Evolutionary conservation across 2,888 invertebrate species (phyloP).

Genomic region (Tanytarsus gracilentus): DNA sequence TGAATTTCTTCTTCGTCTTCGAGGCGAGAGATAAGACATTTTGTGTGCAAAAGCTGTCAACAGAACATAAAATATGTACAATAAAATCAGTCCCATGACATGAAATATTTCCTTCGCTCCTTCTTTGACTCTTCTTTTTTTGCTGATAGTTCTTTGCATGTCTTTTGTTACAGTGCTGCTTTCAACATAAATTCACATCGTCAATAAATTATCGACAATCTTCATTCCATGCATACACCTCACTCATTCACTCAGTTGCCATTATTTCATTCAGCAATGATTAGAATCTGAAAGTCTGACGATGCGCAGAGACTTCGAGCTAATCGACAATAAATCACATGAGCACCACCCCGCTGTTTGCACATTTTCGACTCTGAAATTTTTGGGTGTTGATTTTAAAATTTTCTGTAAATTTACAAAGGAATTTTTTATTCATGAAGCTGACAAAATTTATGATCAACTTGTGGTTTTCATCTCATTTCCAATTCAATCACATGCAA

Average conservation of each 20-base stretch:
- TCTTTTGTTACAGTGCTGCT: background rate
- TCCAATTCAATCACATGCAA: too few relatives aligned
- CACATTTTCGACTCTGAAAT: too few relatives aligned
- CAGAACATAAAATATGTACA: background rate
- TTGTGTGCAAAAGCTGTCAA: background rate
- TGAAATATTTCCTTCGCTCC: background rate
- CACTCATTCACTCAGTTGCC: background rate
- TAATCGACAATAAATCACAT: too few relatives aligned
- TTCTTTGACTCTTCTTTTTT: background rate
- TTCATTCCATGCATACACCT: background rate
- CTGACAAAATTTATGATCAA: constrained; percentile 7
- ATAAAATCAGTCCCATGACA: background rate
- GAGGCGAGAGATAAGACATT: background rate
- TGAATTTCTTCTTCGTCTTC: background rate
- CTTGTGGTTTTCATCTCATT: constrained; percentile 10
- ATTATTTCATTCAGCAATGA: background rate
- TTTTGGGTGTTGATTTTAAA: too few relatives aligned
- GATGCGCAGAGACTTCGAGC: too few relatives aligned
- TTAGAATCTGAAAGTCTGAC: too few relatives aligned
- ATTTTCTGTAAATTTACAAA: too few relatives aligned
- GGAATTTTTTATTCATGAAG: too few relatives aligned
- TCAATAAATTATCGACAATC: constrained; percentile 3
- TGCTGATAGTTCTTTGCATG: background rate
- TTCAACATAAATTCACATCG: background rate
- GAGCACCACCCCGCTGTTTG: too few relatives aligned